Percentiles rank a stretch among this genome's conserved stretches.
Evolutionary conservation across 64 coral and sea anemone genomes (phyloP).

Genomic region (Montipora efflorescens): DNA sequence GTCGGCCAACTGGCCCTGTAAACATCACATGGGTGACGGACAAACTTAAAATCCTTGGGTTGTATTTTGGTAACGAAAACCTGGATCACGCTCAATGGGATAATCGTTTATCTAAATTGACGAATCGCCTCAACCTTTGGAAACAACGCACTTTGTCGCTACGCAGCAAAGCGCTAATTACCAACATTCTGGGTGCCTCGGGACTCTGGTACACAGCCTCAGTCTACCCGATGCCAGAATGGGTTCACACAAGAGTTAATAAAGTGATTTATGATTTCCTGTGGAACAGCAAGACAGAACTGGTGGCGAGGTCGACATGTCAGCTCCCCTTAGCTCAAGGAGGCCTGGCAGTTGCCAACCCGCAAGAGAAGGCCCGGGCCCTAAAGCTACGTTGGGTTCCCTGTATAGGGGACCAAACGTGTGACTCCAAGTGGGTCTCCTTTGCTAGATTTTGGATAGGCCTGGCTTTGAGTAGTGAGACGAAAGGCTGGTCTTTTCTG

Average conservation of each 20-base stretch:
- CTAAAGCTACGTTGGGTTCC: constrained; percentile 12
- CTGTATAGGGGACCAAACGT: neutral
- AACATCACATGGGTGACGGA: constrained; percentile 19
- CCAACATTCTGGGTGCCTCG: neutral
- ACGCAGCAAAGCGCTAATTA: too few relatives aligned
- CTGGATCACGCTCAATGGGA: too few relatives aligned
- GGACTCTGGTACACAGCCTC: neutral
- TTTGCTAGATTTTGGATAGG: constrained; percentile 22
- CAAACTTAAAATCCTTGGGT: constrained; percentile 15
- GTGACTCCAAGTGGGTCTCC: neutral
- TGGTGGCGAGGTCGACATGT: neutral
- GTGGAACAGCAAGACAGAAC: constrained; percentile 59
- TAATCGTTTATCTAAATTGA: too few relatives aligned
- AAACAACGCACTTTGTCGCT: too few relatives aligned
- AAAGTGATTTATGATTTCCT: constrained; percentile 29
- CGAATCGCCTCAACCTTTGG: too few relatives aligned
- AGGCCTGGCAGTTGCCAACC: neutral
- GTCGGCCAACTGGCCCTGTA: neutral
- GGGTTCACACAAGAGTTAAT: neutral
- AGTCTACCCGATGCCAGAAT: neutral
- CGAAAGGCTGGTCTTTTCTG: neutral
- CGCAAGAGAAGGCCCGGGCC: neutral
- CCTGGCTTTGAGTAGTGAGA: neutral
- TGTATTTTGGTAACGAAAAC: too few relatives aligned
- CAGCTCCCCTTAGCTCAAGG: neutral